Percentiles rank a stretch among this genome's conserved stretches.
Conservation (phyloP, 2,113 vertebrate species). For the Chloropsis hardwickii region DNA sequence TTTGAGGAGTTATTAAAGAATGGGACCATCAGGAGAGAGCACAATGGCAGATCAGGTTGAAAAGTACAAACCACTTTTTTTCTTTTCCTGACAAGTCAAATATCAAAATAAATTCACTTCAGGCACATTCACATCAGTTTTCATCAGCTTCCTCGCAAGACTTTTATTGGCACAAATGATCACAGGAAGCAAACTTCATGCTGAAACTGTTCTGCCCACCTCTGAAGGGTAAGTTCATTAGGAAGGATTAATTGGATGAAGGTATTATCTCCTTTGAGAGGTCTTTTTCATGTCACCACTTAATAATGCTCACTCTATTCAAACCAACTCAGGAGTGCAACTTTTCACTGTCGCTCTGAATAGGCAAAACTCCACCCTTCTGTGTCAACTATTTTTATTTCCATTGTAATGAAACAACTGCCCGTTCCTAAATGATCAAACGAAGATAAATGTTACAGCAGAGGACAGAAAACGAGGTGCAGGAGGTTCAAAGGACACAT, state of each 20-base stretch:
- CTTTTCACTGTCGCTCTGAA: background rate
- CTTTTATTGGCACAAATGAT: slow-evolving; percentile 43
- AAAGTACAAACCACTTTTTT: background rate
- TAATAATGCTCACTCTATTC: background rate
- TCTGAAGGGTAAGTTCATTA: slow-evolving; percentile 28
- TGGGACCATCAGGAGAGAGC: background rate
- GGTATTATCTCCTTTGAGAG: background rate
- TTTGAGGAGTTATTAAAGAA: slow-evolving; percentile 44
- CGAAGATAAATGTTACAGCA: background rate
- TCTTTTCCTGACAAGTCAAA: background rate
- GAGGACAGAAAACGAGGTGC: background rate
- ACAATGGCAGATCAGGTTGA: background rate
- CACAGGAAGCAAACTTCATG: slow-evolving; percentile 20
- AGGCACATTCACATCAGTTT: slow-evolving; percentile 18
- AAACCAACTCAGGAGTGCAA: background rate
- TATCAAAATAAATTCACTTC: slow-evolving; percentile 53
- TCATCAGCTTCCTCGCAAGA: background rate
- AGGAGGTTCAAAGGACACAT: background rate
- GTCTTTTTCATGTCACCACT: slow-evolving; percentile 28
- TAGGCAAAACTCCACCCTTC: background rate
- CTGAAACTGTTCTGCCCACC: slow-evolving; percentile 17
- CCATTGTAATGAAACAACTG: background rate
- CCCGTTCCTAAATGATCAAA: background rate
- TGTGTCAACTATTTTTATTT: slow-evolving; percentile 26
- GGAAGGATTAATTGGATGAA: slow-evolving; percentile 47